A percentile compares a stretch with the other conserved stretches of the same genome.
Evolutionary conservation across 35 echinoderm and acorn worm genomes (phyloP).

Genomic region (Apostichopus japonicus): DNA sequence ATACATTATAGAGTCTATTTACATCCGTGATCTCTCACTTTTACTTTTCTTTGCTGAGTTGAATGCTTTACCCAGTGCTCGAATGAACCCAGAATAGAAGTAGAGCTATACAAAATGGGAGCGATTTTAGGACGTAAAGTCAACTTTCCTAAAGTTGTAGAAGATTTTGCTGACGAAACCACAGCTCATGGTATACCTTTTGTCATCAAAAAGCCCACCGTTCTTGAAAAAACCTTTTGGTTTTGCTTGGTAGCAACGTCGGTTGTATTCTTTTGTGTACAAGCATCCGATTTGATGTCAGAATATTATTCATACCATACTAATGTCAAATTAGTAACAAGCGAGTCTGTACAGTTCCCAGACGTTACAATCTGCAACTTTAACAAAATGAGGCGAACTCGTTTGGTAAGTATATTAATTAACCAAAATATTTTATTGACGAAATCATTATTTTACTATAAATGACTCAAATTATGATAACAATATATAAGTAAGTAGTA

Average conservation of each 20-base stretch:
- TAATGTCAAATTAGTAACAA: conserved; percentile 17
- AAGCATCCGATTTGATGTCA: neutral
- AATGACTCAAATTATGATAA: too few species aligned
- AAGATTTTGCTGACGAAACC: conserved; percentile 60
- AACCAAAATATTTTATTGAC: too few species aligned
- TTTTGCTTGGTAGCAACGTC: neutral
- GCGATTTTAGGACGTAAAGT: neutral
- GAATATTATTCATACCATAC: conserved; percentile 18
- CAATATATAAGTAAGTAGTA: too few species aligned
- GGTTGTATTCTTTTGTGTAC: neutral
- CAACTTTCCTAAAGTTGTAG: neutral
- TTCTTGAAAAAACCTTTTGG: conserved; percentile 68
- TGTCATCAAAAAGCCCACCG: conserved; percentile 31
- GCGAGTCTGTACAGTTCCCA: conserved; percentile 13
- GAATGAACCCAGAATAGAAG: too few species aligned
- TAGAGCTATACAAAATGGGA: too few species aligned
- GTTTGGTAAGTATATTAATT: neutral
- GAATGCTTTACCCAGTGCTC: too few species aligned
- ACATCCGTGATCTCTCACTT: too few species aligned
- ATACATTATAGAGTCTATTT: too few species aligned
- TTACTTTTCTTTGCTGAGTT: too few species aligned
- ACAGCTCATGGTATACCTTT: conserved; percentile 80
- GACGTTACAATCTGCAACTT: conserved; percentile 41
- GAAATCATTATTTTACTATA: too few species aligned
- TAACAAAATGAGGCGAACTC: conserved; percentile 7